Evolutionary conservation across 1,140 invertebrate species (phyloP).

Genomic region (Brachionus calyciflorus): DNA sequence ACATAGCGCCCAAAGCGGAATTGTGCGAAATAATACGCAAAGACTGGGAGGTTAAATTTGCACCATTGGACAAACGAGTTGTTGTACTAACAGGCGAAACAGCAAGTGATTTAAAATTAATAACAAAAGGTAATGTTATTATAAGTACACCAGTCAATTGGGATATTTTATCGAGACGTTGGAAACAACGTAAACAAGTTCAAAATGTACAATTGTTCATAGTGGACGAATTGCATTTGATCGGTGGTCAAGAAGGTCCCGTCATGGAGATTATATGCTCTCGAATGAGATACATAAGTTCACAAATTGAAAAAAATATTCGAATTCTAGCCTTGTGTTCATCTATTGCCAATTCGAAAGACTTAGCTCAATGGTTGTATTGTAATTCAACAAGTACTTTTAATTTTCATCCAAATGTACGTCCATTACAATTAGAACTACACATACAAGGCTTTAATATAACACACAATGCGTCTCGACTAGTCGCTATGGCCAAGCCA

Average conservation of each 20-base stretch:
- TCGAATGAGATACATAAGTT: slow-evolving; percentile 92
- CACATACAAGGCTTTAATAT: slow-evolving; percentile 96
- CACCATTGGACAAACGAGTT: slow-evolving; percentile 74
- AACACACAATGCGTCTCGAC: slow-evolving; percentile 87
- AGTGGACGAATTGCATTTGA: slow-evolving; percentile 88
- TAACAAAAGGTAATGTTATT: slow-evolving; percentile 79
- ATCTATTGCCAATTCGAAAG: slow-evolving; percentile 88
- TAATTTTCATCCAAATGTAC: slow-evolving; percentile 96
- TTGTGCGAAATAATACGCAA: slow-evolving; percentile 75
- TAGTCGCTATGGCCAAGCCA: slow-evolving; percentile 95
- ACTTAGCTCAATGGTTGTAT: slow-evolving; percentile 93
- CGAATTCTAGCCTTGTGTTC: slow-evolving; percentile 91
- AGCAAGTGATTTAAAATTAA: slow-evolving; percentile 87
- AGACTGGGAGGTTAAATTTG: slow-evolving; percentile 88
- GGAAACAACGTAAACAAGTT: slow-evolving; percentile 98
- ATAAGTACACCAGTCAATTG: slow-evolving; percentile 96
- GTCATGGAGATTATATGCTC: slow-evolving; percentile 95
- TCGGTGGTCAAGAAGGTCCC: slow-evolving; percentile 66
- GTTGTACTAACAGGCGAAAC: slow-evolving; percentile 96
- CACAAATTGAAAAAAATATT: slow-evolving; percentile 83
- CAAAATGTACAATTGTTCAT: slow-evolving; percentile 93
- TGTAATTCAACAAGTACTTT: slow-evolving; percentile 86
- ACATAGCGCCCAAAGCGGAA: slow-evolving; percentile 85
- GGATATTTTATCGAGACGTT: slow-evolving; percentile 93
- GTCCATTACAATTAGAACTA: slow-evolving; percentile 87